These are phyloP conservation scores for Agrochola lota DNA, from an alignment of 2,888 invertebrate genomes.

Conservation along the genomic window DNA sequence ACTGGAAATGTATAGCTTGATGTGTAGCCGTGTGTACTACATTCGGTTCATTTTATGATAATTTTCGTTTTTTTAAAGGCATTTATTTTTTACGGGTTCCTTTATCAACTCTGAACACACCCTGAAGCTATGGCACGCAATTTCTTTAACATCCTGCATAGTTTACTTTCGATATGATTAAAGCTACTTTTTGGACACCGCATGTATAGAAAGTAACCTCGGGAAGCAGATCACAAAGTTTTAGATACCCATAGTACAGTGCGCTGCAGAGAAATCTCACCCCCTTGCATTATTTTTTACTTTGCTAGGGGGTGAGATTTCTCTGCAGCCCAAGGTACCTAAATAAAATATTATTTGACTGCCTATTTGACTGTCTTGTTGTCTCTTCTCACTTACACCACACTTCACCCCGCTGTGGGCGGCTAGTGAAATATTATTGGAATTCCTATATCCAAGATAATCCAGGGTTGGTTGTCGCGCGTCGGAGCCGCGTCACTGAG, in stretches of 20 bases:
- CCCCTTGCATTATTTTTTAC: too few species aligned
- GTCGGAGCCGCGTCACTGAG: constrained; percentile 73
- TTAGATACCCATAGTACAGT: neutral
- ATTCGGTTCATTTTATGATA: too few species aligned
- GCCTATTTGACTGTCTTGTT: neutral
- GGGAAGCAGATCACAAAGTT: neutral
- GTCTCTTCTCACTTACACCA: constrained; percentile 59
- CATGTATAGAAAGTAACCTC: neutral
- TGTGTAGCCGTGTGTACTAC: too few species aligned
- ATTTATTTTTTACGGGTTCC: too few species aligned
- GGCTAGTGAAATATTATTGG: constrained; percentile 86
- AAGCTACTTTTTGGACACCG: neutral
- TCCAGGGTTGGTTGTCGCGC: constrained; percentile 74
- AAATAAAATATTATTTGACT: neutral
- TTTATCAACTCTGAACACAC: too few species aligned
- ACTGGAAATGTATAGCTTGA: too few species aligned
- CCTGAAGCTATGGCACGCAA: too few species aligned
- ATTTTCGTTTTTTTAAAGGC: too few species aligned
- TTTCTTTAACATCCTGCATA: neutral
- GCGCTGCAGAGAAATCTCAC: too few species aligned
- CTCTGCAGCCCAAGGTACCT: too few species aligned
- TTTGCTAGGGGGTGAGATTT: too few species aligned
- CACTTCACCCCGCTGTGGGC: constrained; percentile 64
- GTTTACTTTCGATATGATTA: neutral
- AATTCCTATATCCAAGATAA: constrained; percentile 85